phyloP scores from a whole-genome alignment of 2,888 invertebrate species.

The Yponomeuta sedellus region DNA sequence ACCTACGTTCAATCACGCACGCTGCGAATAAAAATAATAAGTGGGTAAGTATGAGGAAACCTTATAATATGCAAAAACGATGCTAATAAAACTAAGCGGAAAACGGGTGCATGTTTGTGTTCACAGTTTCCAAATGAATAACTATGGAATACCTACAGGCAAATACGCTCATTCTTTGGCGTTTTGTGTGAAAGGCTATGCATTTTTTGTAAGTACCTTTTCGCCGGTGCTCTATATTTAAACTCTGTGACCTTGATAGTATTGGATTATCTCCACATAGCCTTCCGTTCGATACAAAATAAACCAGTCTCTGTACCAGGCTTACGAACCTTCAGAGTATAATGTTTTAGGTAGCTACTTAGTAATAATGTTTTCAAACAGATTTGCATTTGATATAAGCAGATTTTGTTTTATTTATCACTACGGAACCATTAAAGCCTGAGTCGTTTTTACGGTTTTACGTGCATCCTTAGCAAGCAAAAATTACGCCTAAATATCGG shows the following conservation, averaged over 20 bases:
- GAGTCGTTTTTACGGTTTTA: too few species aligned
- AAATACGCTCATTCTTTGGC: not conserved
- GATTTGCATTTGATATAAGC: too few species aligned
- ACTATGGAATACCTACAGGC: too few species aligned
- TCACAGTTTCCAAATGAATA: not conserved
- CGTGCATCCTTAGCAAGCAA: too few species aligned
- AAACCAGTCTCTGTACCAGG: not conserved
- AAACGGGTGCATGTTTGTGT: not conserved
- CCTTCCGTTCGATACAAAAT: not conserved
- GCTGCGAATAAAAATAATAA: constrained; percentile 14
- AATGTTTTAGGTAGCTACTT: too few species aligned
- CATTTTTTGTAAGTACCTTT: constrained; percentile 19
- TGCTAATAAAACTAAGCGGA: not conserved
- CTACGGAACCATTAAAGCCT: too few species aligned
- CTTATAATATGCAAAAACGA: not conserved
- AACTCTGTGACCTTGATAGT: constrained; percentile 44
- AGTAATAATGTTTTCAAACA: too few species aligned
- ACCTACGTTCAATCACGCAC: constrained; percentile 1
- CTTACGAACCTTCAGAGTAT: too few species aligned
- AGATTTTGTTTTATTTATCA: too few species aligned
- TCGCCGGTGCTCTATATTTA: constrained; percentile 40
- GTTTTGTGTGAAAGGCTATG: constrained; percentile 44
- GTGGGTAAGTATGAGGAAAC: not conserved
- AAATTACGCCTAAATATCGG: too few species aligned
- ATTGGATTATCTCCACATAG: constrained; percentile 20